Evolutionary conservation across 1,140 invertebrate genomes (phyloP), one percentile per base, ranked within the genome.

Genomic region (Polypedilum pembai): DNA sequence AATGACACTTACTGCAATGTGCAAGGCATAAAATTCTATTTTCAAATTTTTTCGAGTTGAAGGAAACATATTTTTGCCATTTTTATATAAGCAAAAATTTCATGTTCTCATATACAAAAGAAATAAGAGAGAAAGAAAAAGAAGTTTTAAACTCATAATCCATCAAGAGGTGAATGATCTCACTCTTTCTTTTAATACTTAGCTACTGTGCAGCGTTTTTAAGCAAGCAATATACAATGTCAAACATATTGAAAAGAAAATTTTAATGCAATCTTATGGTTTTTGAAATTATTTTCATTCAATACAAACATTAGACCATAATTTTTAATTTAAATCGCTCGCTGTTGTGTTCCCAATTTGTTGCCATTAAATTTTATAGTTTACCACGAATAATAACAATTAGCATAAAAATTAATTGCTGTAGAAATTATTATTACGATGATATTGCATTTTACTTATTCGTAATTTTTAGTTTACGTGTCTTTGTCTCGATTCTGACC

Each of bases 341-440:
- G 5, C 24, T 33, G 24, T 33, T 33, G 24, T 33, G 24, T 33
- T 33, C 24, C 24, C 24, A 33, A 33, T 33, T 33, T 33, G 24
- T 33, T 33, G 24, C 24, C 24, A 33, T 33, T 56, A 56, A 56
- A n/a, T 56, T 56, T 56, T 56, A 56, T 56, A n/a, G 45, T 56
- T 56, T 56, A 56, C 12, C 45, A 56, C 15, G 45, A 56, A 56
- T n/a, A 56, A 56, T 56, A 56, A n/a, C 45, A 56, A 56, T 56
- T 56, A 56, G n/a, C 45, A 56, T 56, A 56, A 56, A 56, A 56
- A 56, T 56, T n/a, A 56, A 56, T 56, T n/a, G 45, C 45, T 56
- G 12, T 56, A 4, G 15, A 56, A 56, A 56, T 56, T 56, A 56
- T 56, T 12, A 56, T 56, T 12, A n/a, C 41, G 8, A 45, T 45